These are phyloP conservation scores for Petaurus breviceps DNA, from an alignment of 2,113 vertebrate species.

Conservation along the genomic window DNA sequence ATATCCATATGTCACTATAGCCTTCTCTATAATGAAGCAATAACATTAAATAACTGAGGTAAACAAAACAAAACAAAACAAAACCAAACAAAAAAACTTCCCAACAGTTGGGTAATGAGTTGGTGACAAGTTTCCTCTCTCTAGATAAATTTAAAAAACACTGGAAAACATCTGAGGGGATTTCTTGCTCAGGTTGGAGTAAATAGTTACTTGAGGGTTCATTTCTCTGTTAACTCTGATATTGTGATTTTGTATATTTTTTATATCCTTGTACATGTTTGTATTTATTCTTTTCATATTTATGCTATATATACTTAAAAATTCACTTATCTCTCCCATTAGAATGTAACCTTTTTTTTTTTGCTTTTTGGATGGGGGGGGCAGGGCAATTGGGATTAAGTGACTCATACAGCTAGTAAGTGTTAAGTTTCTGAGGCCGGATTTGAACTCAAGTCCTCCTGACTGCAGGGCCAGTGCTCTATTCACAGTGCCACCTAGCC, in stretches of 20 bases:
- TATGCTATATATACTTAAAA: not conserved
- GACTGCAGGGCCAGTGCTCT: too few species aligned
- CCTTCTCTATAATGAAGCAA: slow-evolving; percentile 39
- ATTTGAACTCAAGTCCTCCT: too few species aligned
- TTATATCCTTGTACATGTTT: not conserved
- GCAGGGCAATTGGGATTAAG: too few species aligned
- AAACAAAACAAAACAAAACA: not conserved
- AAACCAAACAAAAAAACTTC: too few species aligned
- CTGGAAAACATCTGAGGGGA: not conserved
- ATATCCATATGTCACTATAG: not conserved
- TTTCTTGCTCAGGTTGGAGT: not conserved
- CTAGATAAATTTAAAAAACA: not conserved
- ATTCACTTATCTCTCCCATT: not conserved
- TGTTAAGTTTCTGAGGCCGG: too few species aligned
- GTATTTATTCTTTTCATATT: not conserved
- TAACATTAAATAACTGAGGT: not conserved
- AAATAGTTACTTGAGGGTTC: not conserved
- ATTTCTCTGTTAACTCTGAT: not conserved
- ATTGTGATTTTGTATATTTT: not conserved
- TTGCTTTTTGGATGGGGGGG: too few species aligned
- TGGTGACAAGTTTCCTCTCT: not conserved
- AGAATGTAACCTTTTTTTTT: too few species aligned
- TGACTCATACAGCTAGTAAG: too few species aligned
- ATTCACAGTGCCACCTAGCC: too few species aligned
- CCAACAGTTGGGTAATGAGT: not conserved